phyloP scores from a whole-genome alignment of 2,888 invertebrate genomes.

The Metopia argyrocephala region DNA sequence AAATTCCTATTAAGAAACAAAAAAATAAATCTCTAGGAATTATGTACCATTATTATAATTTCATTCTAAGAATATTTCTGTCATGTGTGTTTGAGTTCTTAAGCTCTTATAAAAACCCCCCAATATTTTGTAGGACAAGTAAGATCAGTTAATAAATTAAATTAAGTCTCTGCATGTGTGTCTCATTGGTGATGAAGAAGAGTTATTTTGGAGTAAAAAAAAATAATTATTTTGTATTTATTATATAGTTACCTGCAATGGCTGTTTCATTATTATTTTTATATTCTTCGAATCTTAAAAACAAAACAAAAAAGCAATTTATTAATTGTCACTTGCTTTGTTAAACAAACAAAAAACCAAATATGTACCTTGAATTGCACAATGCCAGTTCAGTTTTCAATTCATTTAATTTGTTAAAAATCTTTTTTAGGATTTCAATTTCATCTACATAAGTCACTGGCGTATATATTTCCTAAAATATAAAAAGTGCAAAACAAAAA shows the following conservation, averaged over 20 bases:
- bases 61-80: background rate
- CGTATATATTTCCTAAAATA: background rate
- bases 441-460: slow-evolving; percentile 11
- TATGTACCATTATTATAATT: background rate
- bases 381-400: background rate
- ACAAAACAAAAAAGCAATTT: background rate
- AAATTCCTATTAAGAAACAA: background rate
- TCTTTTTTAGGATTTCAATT: slow-evolving; percentile 5
- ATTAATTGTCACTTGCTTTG: background rate
- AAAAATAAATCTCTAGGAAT: background rate
- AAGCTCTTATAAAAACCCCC: background rate
- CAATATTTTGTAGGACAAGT: background rate
- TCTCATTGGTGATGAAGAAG: background rate
- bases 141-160: no score
- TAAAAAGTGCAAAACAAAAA: background rate
- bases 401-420: slow-evolving; percentile 1
- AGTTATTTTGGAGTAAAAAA: no score
- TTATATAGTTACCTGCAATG: background rate
- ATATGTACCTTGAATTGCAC: slow-evolving; percentile 13
- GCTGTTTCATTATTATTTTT: background rate
- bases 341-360: background rate
- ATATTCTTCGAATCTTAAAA: background rate
- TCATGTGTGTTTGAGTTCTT: background rate
- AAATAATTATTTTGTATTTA: no score
- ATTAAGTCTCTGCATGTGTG: no score